These are phyloP conservation scores for Megalopta genalis DNA, from an alignment of 1,140 invertebrate genomes.

Conservation along the genomic window DNA sequence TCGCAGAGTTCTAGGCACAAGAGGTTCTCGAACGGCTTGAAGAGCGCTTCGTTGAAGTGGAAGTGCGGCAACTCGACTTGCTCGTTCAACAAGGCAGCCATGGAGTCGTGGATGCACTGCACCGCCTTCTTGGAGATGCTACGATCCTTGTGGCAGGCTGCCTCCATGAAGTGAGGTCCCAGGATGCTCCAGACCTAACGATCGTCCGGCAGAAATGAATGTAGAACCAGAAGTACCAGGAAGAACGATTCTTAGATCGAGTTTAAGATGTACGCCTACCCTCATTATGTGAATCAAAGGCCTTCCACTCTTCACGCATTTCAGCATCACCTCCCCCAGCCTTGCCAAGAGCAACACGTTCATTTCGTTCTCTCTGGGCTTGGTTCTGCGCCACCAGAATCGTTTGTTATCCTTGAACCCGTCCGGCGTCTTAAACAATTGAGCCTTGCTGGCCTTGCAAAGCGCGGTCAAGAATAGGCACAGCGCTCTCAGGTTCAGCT, in stretches of 20 bases:
- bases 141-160: slow-evolving; percentile 93
- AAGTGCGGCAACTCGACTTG: slow-evolving; percentile 94
- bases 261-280: slow-evolving; percentile 59
- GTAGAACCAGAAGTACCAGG: no score
- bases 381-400: slow-evolving; percentile 81
- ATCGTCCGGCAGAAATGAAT: not conserved
- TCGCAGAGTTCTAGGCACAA: slow-evolving; percentile 95
- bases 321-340: slow-evolving; percentile 92
- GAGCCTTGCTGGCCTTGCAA: slow-evolving; percentile 89
- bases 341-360: slow-evolving; percentile 86
- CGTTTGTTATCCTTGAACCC: slow-evolving; percentile 75
- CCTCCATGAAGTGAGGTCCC: slow-evolving; percentile 95
- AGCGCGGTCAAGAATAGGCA: slow-evolving; percentile 90
- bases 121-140: slow-evolving; percentile 95
- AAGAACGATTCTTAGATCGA: no score
- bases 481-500: slow-evolving; percentile 91
- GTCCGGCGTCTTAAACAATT: slow-evolving; percentile 83
- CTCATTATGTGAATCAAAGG: slow-evolving; percentile 94
- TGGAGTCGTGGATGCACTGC: slow-evolving; percentile 95
- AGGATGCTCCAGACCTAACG: slow-evolving; percentile 90
- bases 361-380: slow-evolving; percentile 80
- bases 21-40: slow-evolving; percentile 97
- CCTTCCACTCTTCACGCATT: slow-evolving; percentile 91
- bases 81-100: slow-evolving; percentile 92
- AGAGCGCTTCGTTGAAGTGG: slow-evolving; percentile 96